phyloP scores from a whole-genome alignment of 2,888 invertebrate species.

The Linyphia triangularis region DNA sequence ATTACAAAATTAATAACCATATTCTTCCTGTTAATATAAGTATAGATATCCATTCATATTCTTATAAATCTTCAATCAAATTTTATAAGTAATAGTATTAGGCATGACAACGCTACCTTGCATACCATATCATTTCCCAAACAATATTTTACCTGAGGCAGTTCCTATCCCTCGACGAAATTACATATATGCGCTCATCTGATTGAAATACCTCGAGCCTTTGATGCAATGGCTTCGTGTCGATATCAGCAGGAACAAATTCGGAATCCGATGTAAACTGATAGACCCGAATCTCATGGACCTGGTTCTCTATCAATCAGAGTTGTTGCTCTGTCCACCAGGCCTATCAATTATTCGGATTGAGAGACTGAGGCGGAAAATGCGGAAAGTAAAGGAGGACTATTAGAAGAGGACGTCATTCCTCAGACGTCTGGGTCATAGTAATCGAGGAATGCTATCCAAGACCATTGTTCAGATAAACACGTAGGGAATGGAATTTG shows the following conservation, averaged over 20 bases:
- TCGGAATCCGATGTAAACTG: conserved; percentile 13
- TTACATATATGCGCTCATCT: not conserved
- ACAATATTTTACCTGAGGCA: not conserved
- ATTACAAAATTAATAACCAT: too few relatives aligned
- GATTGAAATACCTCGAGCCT: conserved; percentile 6
- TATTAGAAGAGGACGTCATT: conserved; percentile 12
- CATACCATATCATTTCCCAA: not conserved
- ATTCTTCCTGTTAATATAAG: too few relatives aligned
- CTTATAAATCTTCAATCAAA: too few relatives aligned
- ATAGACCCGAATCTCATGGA: not conserved
- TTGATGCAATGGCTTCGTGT: conserved; percentile 4
- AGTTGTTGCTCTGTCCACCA: not conserved
- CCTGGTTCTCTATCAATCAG: conserved; percentile 39
- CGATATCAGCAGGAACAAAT: conserved; percentile 34
- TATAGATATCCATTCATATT: too few relatives aligned
- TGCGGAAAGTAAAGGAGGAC: not conserved
- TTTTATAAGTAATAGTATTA: not conserved
- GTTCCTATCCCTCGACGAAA: not conserved
- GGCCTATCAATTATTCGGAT: conserved; percentile 48
- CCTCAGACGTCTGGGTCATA: not conserved
- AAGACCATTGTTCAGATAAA: not conserved
- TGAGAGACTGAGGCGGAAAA: conserved; percentile 10
- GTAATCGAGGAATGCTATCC: not conserved
- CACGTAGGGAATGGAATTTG: too few relatives aligned
- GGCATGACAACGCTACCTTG: too few relatives aligned